A percentile compares a stretch with the other conserved stretches of the same genome.
Evolutionary conservation across 2,888 invertebrate genomes (phyloP).

Genomic region (Seira musarum): DNA sequence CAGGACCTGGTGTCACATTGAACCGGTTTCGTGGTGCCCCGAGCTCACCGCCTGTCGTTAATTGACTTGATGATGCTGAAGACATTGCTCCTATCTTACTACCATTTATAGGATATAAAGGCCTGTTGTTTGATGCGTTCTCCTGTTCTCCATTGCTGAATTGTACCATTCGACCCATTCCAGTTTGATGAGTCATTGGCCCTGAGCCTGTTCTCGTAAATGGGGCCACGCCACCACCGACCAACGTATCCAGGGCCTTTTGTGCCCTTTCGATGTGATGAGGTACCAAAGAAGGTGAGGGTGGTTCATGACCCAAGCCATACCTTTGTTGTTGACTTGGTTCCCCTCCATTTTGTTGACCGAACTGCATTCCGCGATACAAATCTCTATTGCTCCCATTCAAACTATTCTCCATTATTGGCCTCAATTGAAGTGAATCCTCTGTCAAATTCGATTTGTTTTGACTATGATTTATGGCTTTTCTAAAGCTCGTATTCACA

Average conservation of each 20-base stretch:
- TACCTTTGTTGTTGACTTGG: slow-evolving; percentile 37
- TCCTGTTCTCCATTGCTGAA: slow-evolving; percentile 43
- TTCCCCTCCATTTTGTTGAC: background rate
- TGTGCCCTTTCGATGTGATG: slow-evolving; percentile 65
- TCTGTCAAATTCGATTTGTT: slow-evolving; percentile 77
- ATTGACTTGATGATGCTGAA: slow-evolving; percentile 38
- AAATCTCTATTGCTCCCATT: slow-evolving; percentile 44
- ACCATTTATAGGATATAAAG: slow-evolving; percentile 16
- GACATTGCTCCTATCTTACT: slow-evolving; percentile 39
- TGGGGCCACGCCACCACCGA: slow-evolving; percentile 36
- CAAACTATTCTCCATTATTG: slow-evolving; percentile 57
- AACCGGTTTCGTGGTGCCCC: slow-evolving; percentile 63
- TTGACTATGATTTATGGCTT: slow-evolving; percentile 68
- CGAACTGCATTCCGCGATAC: slow-evolving; percentile 54
- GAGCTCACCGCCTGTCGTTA: slow-evolving; percentile 40
- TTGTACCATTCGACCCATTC: slow-evolving; percentile 47
- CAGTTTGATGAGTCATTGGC: slow-evolving; percentile 59
- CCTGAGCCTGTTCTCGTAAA: slow-evolving; percentile 64
- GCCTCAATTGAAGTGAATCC: slow-evolving; percentile 73
- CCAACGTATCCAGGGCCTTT: slow-evolving; percentile 66
- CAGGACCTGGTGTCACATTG: slow-evolving; percentile 64
- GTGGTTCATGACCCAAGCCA: slow-evolving; percentile 29
- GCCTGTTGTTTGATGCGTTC: slow-evolving; percentile 19
- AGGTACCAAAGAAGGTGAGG: slow-evolving; percentile 33
- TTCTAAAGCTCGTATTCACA: slow-evolving; percentile 68